phyloP scores from a whole-genome alignment of 2,888 invertebrate species.

The Escarpia spicata region DNA sequence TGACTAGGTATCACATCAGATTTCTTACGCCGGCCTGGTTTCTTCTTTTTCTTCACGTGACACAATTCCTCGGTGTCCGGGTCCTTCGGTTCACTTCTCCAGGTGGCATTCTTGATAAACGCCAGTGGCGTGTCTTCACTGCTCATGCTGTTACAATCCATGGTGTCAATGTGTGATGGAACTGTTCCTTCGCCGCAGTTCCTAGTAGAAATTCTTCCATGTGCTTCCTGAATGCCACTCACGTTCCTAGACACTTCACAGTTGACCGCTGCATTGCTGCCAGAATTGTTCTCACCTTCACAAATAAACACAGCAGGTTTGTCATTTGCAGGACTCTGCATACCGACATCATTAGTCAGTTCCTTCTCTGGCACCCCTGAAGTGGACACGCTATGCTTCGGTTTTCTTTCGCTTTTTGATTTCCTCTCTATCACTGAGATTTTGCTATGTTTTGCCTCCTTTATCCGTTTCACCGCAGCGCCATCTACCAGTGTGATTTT shows the following conservation, averaged over 20 bases:
- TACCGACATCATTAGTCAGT: neutral
- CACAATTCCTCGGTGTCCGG: neutral
- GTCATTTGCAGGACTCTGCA: neutral
- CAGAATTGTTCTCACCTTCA: neutral
- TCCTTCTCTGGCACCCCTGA: neutral
- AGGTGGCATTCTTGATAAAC: neutral
- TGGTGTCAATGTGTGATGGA: neutral
- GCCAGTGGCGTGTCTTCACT: conserved; percentile 10
- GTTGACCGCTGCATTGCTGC: neutral
- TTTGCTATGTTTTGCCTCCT: neutral
- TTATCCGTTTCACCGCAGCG: neutral
- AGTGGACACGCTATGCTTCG: neutral
- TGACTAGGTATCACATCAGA: neutral
- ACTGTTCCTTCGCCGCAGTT: neutral
- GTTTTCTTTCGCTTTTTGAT: neutral
- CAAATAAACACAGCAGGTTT: neutral
- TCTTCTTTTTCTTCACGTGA: neutral
- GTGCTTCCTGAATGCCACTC: neutral
- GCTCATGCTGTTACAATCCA: conserved; percentile 10
- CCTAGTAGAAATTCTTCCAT: neutral
- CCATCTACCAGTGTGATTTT: neutral
- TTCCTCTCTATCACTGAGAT: neutral
- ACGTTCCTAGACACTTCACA: neutral
- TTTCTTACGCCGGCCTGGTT: neutral
- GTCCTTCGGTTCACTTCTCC: neutral